Conservation (phyloP, 1,140 invertebrate species). For the Ceratina japonica region DNA sequence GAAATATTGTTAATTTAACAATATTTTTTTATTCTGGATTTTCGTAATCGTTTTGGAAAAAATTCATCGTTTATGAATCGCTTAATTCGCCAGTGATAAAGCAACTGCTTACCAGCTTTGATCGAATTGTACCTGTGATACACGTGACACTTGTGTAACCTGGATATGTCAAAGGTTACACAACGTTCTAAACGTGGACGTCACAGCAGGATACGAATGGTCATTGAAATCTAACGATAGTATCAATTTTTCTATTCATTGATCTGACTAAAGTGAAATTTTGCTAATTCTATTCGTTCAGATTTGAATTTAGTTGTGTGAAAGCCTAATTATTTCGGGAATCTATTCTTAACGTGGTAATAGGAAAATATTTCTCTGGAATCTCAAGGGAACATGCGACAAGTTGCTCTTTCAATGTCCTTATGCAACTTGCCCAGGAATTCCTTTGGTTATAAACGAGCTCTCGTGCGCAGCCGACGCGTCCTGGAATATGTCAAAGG, state of each 20-base stretch:
- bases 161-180: conserved; percentile 38
- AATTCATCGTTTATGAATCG: too few species aligned
- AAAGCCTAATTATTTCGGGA: not conserved
- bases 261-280: too few species aligned
- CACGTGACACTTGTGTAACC: conserved; percentile 13
- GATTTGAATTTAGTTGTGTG: too few species aligned
- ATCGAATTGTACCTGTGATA: conserved; percentile 39
- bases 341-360: not conserved
- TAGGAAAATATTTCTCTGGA: not conserved
- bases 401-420: conserved; percentile 1
- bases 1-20: too few species aligned
- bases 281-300: too few species aligned
- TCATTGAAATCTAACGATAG: too few species aligned
- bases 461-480: conserved; percentile 3
- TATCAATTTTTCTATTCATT: too few species aligned
- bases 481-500: not conserved
- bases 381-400: not conserved
- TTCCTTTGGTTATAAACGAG: conserved; percentile 37
- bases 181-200: not conserved
- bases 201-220: not conserved
- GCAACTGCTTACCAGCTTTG: conserved; percentile 36
- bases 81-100: not conserved
- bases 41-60: too few species aligned
- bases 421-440: conserved; percentile 16
- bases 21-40: too few species aligned